These are phyloP conservation scores for Tragelaphus strepsiceros DNA, from an alignment of 2,113 vertebrate genomes.

Conservation along the genomic window DNA sequence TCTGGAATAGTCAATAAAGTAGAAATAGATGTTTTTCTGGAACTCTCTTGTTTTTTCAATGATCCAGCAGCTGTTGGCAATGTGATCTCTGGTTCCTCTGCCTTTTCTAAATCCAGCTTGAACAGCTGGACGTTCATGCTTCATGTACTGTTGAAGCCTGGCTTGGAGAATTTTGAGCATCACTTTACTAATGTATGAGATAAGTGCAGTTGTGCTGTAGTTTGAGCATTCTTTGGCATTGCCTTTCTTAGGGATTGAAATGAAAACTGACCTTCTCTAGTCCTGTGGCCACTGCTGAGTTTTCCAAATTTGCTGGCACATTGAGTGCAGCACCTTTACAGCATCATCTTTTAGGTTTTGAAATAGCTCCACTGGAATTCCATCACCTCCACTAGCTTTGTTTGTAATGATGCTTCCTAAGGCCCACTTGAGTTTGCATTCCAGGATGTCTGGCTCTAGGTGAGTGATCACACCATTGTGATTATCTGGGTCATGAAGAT, in stretches of 20 bases:
- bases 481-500: background rate
- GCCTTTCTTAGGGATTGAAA: background rate
- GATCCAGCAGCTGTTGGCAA: background rate
- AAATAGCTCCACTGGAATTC: background rate
- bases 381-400: background rate
- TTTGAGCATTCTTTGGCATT: background rate
- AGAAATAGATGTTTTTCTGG: background rate
- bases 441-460: background rate
- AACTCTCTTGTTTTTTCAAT: background rate
- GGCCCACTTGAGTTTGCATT: background rate
- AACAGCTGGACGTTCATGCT: background rate
- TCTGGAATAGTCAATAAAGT: background rate
- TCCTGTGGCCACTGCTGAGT: background rate
- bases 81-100: background rate
- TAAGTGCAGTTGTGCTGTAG: background rate
- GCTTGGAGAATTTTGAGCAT: background rate
- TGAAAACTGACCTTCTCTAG: background rate
- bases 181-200: background rate
- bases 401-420: background rate
- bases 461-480: background rate
- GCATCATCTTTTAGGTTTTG: background rate
- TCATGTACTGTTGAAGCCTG: background rate
- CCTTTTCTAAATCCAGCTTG: background rate
- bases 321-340: background rate
- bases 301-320: background rate